phyloP scores from a whole-genome alignment of 1,140 invertebrate genomes.

The Achatina immaculata region DNA sequence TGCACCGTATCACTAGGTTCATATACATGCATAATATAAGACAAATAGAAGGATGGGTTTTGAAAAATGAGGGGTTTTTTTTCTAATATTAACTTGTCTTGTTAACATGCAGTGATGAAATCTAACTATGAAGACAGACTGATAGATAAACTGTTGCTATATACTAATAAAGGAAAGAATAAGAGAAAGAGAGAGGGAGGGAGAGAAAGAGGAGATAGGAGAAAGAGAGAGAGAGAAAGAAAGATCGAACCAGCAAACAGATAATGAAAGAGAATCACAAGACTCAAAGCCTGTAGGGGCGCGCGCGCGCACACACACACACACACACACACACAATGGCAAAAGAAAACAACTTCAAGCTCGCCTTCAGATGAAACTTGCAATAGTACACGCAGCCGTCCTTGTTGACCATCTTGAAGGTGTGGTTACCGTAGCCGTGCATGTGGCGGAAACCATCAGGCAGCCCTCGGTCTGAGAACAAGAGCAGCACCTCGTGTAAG shows the following conservation, averaged over 20 bases:
- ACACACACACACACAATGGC: background rate
- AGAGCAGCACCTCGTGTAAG: conserved; percentile 87
- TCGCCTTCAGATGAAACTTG: conserved; percentile 94
- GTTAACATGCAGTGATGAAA: no score
- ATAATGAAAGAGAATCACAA: background rate
- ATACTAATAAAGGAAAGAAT: no score
- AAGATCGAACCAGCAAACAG: background rate
- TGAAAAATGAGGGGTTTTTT: no score
- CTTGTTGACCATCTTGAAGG: conserved; percentile 91
- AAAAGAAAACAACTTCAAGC: background rate
- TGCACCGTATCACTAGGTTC: no score
- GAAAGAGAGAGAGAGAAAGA: conserved; percentile 2
- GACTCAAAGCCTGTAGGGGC: no score
- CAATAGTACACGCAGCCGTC: conserved; percentile 84
- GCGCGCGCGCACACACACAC: background rate
- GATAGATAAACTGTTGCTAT: no score
- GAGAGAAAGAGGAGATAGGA: background rate
- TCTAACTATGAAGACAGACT: no score
- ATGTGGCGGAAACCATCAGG: conserved; percentile 94
- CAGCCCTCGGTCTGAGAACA: conserved; percentile 92
- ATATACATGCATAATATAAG: no score
- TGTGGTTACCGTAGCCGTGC: conserved; percentile 95
- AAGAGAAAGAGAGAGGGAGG: no score
- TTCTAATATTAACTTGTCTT: no score
- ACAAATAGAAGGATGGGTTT: no score